These are phyloP conservation scores for Lota lota DNA, from an alignment of 2,113 vertebrate species.

Conservation along the genomic window DNA sequence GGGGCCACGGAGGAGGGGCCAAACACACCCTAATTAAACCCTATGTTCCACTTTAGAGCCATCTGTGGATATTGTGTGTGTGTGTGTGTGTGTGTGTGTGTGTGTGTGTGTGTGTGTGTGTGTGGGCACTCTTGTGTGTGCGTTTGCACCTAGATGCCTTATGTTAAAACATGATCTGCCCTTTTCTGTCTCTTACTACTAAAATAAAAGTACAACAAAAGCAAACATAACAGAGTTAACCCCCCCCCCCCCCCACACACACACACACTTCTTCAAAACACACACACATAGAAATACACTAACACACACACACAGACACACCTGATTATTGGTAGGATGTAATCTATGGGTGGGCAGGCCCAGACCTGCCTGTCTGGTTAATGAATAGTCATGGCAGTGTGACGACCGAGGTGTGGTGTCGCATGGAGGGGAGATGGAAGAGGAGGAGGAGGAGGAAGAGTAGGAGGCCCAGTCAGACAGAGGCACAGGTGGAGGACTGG, in stretches of 20 bases:
- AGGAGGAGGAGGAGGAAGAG: constrained; percentile 82
- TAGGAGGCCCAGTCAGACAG: constrained; percentile 77
- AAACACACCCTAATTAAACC: constrained; percentile 46
- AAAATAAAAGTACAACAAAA: too few relatives aligned
- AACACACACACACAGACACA: constrained; percentile 23
- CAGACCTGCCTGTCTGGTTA: constrained; percentile 80
- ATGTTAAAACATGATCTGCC: too few relatives aligned
- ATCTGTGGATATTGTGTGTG: constrained; percentile 43
- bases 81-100: constrained; percentile 10
- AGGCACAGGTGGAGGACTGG: constrained; percentile 61
- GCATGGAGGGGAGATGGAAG: constrained; percentile 79
- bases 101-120: constrained; percentile 21
- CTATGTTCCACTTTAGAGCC: constrained; percentile 35
- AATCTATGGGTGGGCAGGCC: constrained; percentile 83
- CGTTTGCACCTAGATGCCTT: not conserved
- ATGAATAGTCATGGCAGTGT: constrained; percentile 90
- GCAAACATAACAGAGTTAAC: not conserved
- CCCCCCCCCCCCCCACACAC: not conserved
- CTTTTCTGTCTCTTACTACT: too few relatives aligned
- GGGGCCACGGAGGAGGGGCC: constrained; percentile 34
- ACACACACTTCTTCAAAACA: constrained; percentile 7
- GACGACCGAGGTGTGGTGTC: constrained; percentile 84
- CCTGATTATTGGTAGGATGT: constrained; percentile 75
- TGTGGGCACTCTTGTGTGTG: not conserved
- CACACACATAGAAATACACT: constrained; percentile 1